Evolutionary conservation across 2,113 vertebrate species (phyloP), one percentile per base, ranked within the genome.

Genomic region (Pluvialis apricaria): DNA sequence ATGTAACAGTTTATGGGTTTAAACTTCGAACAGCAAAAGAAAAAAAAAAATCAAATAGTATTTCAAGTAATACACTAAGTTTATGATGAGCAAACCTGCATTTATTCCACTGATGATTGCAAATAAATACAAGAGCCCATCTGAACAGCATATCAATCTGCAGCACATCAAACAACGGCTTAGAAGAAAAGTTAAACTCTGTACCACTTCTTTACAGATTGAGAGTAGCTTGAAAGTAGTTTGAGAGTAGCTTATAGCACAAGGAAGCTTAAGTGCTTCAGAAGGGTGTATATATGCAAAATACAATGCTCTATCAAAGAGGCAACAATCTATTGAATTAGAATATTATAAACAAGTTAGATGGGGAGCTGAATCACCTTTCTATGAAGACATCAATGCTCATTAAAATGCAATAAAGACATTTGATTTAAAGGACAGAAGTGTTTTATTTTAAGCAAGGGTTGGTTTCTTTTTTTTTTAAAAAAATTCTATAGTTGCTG

Each of bases 221-320:
- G 45, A 45, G 8, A 45, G 45, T 42, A 42, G 42, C 42, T 44
- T 44, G n/a, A n/a, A n/a, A n/a, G n/a, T n/a, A n/a, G n/a, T n/a
- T 45, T 19, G 45, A 45, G 8, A 45, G 45, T 42, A 42, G 42
- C 42, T 44, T 44, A 16, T 19, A 89, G 51, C 45, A 57, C 8
- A 65, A 81, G 55, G 82, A 92, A 65, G 8, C 7, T 49, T 29
- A 64, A 31, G 21, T 47, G 14, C 12, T 87, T 90, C n/a, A 92
- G 66, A 7, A 76, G 15, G 28, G 47, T 0, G 1, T 6, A 14
- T 5, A 36, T 18, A n/a, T 1, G 5, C 32, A 80, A 70, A 76
- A 44, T 17, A 42, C 26, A 87, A 15, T 11, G 66, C 13, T 31
- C 1, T 31, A 54, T 14, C 22, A 36, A 60, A 73, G 34, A 82